These are phyloP conservation scores for Apodemus agrarius DNA, from an alignment of 2,797 vertebrate genomes.

Conservation along the genomic window DNA sequence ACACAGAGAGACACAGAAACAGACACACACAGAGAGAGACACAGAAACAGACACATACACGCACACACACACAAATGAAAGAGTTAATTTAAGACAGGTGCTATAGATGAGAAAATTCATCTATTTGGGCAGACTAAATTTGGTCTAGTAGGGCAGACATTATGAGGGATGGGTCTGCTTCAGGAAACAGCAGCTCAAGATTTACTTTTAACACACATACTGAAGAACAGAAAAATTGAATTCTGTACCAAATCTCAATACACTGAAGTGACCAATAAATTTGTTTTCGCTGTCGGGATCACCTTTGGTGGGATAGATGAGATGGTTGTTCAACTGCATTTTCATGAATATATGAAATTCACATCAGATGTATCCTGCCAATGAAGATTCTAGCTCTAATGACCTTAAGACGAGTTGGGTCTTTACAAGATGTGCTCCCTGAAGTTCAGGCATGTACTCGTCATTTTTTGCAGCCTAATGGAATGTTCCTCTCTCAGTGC, in stretches of 20 bases:
- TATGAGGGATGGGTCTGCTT: not conserved
- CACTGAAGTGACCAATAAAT: not conserved
- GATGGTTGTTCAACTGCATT: not conserved
- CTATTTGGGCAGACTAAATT: not conserved
- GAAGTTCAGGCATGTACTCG: accelerated
- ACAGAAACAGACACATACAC: too few relatives aligned
- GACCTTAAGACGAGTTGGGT: not conserved
- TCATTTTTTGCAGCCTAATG: accelerated
- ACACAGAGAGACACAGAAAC: too few relatives aligned
- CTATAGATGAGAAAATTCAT: not conserved
- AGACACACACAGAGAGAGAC: too few relatives aligned
- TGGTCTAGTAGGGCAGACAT: not conserved
- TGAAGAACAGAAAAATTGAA: not conserved
- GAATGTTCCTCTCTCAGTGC: not conserved
- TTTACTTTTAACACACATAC: not conserved
- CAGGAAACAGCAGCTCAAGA: not conserved
- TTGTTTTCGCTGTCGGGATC: not conserved
- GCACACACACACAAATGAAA: not conserved
- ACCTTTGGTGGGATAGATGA: not conserved
- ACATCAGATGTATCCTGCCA: too few relatives aligned
- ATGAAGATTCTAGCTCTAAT: not conserved
- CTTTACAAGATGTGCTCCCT: not conserved
- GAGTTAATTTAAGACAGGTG: not conserved
- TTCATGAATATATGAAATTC: not conserved
- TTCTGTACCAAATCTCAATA: not conserved